Percentiles rank a stretch among this genome's conserved stretches.
These are phyloP conservation scores for Lacanobia wlatinum DNA, from an alignment of 2,888 invertebrate genomes.

Conservation along the genomic window DNA sequence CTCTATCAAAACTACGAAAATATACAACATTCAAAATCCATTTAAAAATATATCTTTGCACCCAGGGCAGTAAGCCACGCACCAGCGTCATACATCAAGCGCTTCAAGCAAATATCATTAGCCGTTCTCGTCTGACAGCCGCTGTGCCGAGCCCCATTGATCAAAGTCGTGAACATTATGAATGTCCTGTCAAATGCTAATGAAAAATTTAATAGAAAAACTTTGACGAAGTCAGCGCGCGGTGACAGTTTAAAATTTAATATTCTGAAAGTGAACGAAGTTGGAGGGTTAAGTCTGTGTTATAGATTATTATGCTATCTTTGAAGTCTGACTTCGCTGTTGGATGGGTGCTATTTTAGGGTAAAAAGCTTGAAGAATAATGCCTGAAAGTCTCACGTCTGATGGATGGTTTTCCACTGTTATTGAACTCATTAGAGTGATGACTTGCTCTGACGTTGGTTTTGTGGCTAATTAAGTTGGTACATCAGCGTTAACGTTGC, in stretches of 20 bases:
- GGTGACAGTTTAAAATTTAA: conserved; percentile 86
- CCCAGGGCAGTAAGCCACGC: conserved; percentile 4
- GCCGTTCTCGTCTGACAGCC: conserved; percentile 60
- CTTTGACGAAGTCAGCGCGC: conserved; percentile 84
- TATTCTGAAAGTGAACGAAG: conserved; percentile 74
- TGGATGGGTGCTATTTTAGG: conserved; percentile 11
- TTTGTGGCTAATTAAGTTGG: not conserved
- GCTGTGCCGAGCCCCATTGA: conserved; percentile 74
- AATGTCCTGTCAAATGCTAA: conserved; percentile 87
- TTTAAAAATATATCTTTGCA: not conserved
- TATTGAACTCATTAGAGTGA: conserved; percentile 8
- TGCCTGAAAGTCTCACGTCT: not conserved
- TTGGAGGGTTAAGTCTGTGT: conserved; percentile 64
- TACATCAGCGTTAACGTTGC: too few species aligned
- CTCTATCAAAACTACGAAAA: not conserved
- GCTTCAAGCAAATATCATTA: conserved; percentile 65
- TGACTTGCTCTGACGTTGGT: conserved; percentile 10
- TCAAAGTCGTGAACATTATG: conserved; percentile 88
- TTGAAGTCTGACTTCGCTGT: conserved; percentile 24
- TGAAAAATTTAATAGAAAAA: conserved; percentile 90
- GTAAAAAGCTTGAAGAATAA: not conserved
- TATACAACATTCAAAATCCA: not conserved
- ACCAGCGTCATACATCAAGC: conserved; percentile 55
- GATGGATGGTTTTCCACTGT: conserved; percentile 7
- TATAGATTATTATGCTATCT: conserved; percentile 57